Evolutionary conservation across 2,797 vertebrate genomes (phyloP), one percentile per base, ranked within the genome.

Genomic region (Trachurus trachurus): DNA sequence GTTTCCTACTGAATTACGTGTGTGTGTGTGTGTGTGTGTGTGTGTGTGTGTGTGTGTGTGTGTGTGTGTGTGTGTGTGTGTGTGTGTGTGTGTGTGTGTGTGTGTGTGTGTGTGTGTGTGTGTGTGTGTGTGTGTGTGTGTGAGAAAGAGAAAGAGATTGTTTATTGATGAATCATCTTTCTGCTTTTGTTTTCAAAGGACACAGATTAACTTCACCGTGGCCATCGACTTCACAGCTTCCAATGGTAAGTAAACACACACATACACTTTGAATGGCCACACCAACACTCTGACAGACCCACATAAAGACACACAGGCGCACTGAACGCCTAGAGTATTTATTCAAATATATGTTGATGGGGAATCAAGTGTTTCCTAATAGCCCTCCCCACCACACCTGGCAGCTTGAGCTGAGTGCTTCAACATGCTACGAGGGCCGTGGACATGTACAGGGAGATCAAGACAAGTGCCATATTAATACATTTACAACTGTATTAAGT

Each of bases 221-320:
- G 98, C 98, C 80, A 99, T 99, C 92, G 98, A 99, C 94, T 99
- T 99, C 93, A 99, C 98, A 79, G 98, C 98, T 76, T 99, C 98
- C 74, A 99, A 99, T 57, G 98, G 98, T 99, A 91, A 29, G 9
- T 42, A 50, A 57, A 63, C 63, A 75, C 73, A 74, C 59, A 71
- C 10, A 49, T 49, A 19, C 17, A 49, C 13, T 49, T 49, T 49
- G 6, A 19, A 47, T 17, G 4, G 16, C 45, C 42, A 61, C 56
- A 52, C 31, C 50, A 54, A 71, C 60, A 60, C 65, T 42, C 45
- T 49, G 45, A 49, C 4, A 42, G 57, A 76, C 6, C 47, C 12
- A 1, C 49, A 31, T 16, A 5, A 57, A n/a, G 39, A 68, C 34
- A 42, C 54, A 72, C 29, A 21, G 76, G 60, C 40, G 17, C 1